A percentile compares a stretch with the other conserved stretches of the same genome.
These are phyloP conservation scores for Sparidentex hasta DNA, from an alignment of 2,797 vertebrate genomes.

Conservation along the genomic window DNA sequence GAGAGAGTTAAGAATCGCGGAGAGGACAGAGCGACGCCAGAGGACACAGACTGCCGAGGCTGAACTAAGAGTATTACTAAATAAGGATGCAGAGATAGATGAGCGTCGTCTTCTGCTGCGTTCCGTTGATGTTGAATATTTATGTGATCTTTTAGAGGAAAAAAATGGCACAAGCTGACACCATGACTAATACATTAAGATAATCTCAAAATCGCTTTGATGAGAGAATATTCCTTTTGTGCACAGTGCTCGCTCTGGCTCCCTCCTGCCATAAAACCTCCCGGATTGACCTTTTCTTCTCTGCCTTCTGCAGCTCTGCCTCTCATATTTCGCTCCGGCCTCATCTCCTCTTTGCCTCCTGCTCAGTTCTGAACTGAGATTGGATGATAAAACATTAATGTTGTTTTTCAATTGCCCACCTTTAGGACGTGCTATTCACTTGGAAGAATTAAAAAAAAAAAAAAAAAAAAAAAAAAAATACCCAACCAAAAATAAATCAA, in stretches of 20 bases:
- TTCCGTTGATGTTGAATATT: slow-evolving; percentile 8
- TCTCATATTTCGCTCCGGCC: slow-evolving; percentile 32
- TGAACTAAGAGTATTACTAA: slow-evolving; percentile 38
- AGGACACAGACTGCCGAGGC: slow-evolving; percentile 40
- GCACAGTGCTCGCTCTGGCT: slow-evolving; percentile 27
- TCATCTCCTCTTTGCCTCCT: slow-evolving; percentile 60
- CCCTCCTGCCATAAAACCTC: slow-evolving; percentile 38
- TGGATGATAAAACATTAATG: slow-evolving; percentile 86
- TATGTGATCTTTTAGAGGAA: slow-evolving; percentile 2
- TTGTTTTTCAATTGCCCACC: slow-evolving; percentile 79
- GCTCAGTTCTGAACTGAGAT: slow-evolving; percentile 63
- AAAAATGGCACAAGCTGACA: slow-evolving; percentile 8
- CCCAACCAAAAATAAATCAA: slow-evolving; percentile 69
- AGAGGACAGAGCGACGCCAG: slow-evolving; percentile 33
- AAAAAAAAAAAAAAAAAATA: slow-evolving; percentile 55
- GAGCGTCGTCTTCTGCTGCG: background rate
- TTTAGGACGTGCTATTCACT: slow-evolving; percentile 71
- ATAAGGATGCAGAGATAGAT: slow-evolving; percentile 49
- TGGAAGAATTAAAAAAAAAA: slow-evolving; percentile 58
- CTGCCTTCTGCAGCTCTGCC: slow-evolving; percentile 37
- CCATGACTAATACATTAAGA: slow-evolving; percentile 45
- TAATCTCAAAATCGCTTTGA: slow-evolving; percentile 54
- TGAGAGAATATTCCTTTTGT: slow-evolving; percentile 43
- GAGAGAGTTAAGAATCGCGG: slow-evolving; percentile 66
- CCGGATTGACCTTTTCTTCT: slow-evolving; percentile 59